A percentile compares a stretch with the other conserved stretches of the same genome.
Conservation (phyloP, 1,140 invertebrate genomes). For the Listronotus oregonensis region DNA sequence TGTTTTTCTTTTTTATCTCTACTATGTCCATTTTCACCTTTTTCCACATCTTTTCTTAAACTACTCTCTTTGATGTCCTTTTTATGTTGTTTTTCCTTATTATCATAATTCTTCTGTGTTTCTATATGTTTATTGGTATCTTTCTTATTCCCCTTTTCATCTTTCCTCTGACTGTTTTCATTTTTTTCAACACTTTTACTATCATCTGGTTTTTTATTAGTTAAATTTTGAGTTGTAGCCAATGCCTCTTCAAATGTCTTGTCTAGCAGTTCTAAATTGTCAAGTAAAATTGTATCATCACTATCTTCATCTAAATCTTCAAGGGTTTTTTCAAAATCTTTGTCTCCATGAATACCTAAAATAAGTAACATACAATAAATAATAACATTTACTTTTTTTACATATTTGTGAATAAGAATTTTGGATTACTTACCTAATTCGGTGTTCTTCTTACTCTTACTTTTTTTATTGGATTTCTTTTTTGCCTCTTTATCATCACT, state of each 20-base stretch:
- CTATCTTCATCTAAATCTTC: conserved; percentile 63
- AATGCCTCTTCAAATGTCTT: conserved; percentile 48
- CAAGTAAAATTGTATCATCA: conserved; percentile 40
- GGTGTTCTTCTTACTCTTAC: conserved; percentile 19
- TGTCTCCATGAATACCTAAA: conserved; percentile 64
- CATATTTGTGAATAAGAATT: too few relatives aligned
- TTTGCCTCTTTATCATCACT: conserved; percentile 43
- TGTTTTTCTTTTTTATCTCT: not conserved
- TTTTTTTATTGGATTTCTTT: conserved; percentile 42
- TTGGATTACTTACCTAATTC: conserved; percentile 13
- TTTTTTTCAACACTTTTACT: not conserved
- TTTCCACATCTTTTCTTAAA: not conserved
- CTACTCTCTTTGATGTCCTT: not conserved
- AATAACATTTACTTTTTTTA: too few relatives aligned
- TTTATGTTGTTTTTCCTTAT: not conserved
- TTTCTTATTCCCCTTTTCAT: too few relatives aligned
- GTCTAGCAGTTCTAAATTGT: conserved; percentile 49
- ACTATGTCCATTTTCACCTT: not conserved
- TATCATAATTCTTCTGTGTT: too few relatives aligned
- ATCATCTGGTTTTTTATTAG: not conserved
- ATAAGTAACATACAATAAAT: conserved; percentile 46
- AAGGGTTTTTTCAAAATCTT: conserved; percentile 70
- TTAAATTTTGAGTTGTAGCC: conserved; percentile 28
- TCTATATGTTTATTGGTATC: too few relatives aligned
- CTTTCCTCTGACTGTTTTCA: not conserved